These are phyloP conservation scores for Atrichornis clamosus DNA, from an alignment of 2,113 vertebrate species.

Conservation along the genomic window DNA sequence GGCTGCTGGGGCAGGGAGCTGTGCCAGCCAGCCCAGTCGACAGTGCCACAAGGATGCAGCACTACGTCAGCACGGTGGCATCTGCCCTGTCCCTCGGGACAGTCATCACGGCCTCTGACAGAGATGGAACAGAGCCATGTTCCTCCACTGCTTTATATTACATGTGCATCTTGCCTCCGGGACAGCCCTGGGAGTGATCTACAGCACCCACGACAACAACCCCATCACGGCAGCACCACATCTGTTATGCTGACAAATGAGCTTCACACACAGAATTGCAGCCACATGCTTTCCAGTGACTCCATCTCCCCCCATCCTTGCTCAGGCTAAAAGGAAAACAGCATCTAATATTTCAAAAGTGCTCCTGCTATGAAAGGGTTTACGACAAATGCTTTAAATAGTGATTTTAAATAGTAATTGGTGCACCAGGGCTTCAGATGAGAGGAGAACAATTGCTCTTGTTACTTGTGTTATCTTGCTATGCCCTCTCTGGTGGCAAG, in stretches of 20 bases:
- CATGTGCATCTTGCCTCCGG: not conserved
- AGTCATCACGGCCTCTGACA: not conserved
- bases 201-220: not conserved
- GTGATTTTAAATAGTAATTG: constrained; percentile 45
- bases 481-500: not conserved
- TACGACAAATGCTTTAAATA: constrained; percentile 31
- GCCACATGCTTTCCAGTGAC: not conserved
- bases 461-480: not conserved
- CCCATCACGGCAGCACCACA: not conserved
- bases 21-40: not conserved
- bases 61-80: not conserved
- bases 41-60: not conserved
- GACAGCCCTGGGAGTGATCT: not conserved
- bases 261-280: not conserved
- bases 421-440: not conserved
- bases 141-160: not conserved
- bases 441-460: not conserved
- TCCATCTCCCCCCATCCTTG: not conserved
- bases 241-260: constrained; percentile 65
- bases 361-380: not conserved
- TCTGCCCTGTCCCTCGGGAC: not conserved
- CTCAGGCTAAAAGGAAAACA: constrained; percentile 45
- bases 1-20: accelerated
- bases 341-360: constrained; percentile 1
- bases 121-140: not conserved